Evolutionary conservation across 1,140 invertebrate species (phyloP).

Genomic region (Ceratoteleas bidentatus): DNA sequence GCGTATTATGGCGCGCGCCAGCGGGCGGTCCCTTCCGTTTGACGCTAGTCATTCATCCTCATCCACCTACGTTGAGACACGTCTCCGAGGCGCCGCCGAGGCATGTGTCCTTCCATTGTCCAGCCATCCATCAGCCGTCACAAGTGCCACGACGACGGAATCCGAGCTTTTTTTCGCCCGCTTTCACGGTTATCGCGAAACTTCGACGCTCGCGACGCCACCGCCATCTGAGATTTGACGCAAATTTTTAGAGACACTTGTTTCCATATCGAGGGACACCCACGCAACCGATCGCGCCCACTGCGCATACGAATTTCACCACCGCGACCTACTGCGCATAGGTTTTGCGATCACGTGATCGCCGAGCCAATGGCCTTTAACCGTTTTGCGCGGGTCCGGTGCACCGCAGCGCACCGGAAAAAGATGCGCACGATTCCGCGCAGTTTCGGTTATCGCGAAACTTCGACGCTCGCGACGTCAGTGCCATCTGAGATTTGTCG

Average conservation of each 20-base stretch:
- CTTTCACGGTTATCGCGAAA: too few relatives aligned
- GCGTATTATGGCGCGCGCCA: conserved; percentile 79
- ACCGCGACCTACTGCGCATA: background rate
- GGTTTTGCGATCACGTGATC: background rate
- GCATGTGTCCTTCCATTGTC: conserved; percentile 76
- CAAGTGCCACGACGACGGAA: too few relatives aligned
- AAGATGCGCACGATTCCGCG: too few relatives aligned
- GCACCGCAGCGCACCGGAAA: background rate
- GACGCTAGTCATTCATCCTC: conserved; percentile 81
- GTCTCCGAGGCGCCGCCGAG: conserved; percentile 65
- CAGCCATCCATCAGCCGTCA: conserved; percentile 78
- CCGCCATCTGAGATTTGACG: too few relatives aligned
- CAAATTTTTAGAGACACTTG: too few relatives aligned
- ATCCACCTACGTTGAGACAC: conserved; percentile 80
- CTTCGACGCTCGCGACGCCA: too few relatives aligned
- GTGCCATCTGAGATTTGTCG: too few relatives aligned
- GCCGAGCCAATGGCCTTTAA: background rate
- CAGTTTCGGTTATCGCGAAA: too few relatives aligned
- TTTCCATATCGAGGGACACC: background rate
- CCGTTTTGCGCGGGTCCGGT: background rate
- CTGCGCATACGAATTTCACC: background rate
- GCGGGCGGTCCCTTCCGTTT: conserved; percentile 80
- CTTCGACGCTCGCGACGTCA: too few relatives aligned
- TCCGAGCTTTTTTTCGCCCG: too few relatives aligned
- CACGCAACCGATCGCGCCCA: background rate